These are phyloP conservation scores for Tenthredo livida DNA, from an alignment of 2,888 invertebrate species.

Conservation along the genomic window DNA sequence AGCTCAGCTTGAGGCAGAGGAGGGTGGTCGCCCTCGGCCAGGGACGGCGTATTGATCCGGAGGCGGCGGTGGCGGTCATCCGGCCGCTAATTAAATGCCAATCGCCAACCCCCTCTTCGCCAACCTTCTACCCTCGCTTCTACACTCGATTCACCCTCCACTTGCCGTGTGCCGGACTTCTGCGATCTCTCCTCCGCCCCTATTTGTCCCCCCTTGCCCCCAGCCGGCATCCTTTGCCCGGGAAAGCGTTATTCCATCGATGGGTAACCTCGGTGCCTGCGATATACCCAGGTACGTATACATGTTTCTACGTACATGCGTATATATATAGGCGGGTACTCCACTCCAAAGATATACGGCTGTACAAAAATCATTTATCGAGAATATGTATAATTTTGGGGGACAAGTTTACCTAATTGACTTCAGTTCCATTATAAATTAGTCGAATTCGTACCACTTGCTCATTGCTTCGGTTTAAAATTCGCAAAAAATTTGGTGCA, in stretches of 20 bases:
- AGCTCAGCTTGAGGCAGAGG: conserved; percentile 56
- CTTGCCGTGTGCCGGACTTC: conserved; percentile 67
- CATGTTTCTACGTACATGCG: background rate
- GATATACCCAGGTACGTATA: background rate
- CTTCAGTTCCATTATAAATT: background rate
- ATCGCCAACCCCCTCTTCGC: conserved; percentile 74
- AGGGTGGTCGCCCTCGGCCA: conserved; percentile 64
- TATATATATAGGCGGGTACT: background rate
- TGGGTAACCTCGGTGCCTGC: conserved; percentile 16
- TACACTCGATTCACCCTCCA: conserved; percentile 72
- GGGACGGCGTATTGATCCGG: conserved; percentile 77
- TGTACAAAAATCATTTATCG: background rate
- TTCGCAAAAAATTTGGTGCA: no score
- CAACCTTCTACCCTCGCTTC: conserved; percentile 63
- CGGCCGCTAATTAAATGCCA: conserved; percentile 78
- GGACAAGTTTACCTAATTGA: background rate
- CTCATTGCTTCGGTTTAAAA: background rate
- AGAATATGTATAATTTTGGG: background rate
- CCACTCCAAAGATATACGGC: background rate
- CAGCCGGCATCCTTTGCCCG: conserved; percentile 52
- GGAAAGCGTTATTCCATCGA: conserved; percentile 62
- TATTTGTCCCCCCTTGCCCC: conserved; percentile 31
- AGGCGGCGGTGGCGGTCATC: conserved; percentile 75
- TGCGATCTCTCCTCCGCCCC: conserved; percentile 66
- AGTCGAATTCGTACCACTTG: background rate